Conservation (phyloP, 2,113 vertebrate species). For the Anguilla rostrata region DNA sequence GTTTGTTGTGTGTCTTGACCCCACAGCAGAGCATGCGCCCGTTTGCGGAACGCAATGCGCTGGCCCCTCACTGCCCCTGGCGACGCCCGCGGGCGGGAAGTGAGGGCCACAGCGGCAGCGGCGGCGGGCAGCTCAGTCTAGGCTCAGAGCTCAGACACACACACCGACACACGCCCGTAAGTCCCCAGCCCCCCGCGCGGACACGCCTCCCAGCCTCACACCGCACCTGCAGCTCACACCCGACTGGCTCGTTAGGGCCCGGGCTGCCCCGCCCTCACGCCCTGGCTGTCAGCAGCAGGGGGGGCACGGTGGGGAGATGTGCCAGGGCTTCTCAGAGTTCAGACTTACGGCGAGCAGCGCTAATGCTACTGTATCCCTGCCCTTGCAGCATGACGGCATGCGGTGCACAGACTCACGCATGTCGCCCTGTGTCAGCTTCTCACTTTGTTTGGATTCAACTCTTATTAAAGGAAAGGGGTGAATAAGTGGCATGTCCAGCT, state of each 20-base stretch:
- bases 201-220: not conserved
- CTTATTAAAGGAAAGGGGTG: too few relatives aligned
- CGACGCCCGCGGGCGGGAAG: slow-evolving; percentile 78
- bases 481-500: too few relatives aligned
- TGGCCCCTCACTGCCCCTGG: slow-evolving; percentile 75
- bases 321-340: not conserved
- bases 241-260: too few relatives aligned
- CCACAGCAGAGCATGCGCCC: slow-evolving; percentile 93
- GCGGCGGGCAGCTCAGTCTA: slow-evolving; percentile 74
- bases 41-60: slow-evolving; percentile 69
- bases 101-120: slow-evolving; percentile 71
- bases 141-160: slow-evolving; percentile 66
- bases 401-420: too few relatives aligned
- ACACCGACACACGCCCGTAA: slow-evolving; percentile 54
- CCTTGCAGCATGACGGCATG: not conserved
- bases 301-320: not conserved
- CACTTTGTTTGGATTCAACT: too few relatives aligned
- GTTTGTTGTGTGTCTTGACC: slow-evolving; percentile 74
- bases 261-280: too few relatives aligned
- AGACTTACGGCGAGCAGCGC: not conserved
- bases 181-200: slow-evolving; percentile 27
- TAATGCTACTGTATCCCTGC: not conserved
- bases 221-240: not conserved
- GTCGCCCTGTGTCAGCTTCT: not conserved
- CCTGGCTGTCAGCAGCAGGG: not conserved